Evolutionary conservation across 2,797 vertebrate genomes (phyloP).

Genomic region (Spinibarbus caldwelli): DNA sequence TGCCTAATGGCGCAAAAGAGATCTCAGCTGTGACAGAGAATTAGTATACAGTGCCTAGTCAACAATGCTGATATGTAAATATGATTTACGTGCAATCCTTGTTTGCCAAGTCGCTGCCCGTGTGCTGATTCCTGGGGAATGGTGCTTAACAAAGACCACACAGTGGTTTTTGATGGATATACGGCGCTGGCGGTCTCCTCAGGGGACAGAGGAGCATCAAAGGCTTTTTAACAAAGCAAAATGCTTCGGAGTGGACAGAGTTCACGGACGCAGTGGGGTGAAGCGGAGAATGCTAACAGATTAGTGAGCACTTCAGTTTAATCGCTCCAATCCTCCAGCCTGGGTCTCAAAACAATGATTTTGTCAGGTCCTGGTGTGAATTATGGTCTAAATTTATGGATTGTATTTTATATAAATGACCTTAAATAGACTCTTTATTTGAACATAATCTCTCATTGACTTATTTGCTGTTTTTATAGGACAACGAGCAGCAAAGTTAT

Average conservation of each 20-base stretch:
- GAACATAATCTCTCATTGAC: not conserved
- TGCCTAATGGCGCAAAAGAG: slow-evolving; percentile 60
- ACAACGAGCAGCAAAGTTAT: slow-evolving; percentile 93
- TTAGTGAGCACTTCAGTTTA: slow-evolving; percentile 34
- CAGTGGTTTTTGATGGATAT: slow-evolving; percentile 29
- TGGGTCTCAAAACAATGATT: slow-evolving; percentile 9
- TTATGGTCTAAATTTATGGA: not conserved
- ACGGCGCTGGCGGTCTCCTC: slow-evolving; percentile 21
- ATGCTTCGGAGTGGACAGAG: slow-evolving; percentile 15
- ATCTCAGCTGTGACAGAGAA: slow-evolving; percentile 60
- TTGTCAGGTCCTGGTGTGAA: not conserved
- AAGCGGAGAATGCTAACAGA: slow-evolving; percentile 23
- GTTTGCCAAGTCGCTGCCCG: slow-evolving; percentile 37
- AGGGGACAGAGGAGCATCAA: slow-evolving; percentile 23
- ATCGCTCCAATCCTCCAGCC: slow-evolving; percentile 5
- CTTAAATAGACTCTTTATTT: slow-evolving; percentile 1
- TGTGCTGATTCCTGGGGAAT: slow-evolving; percentile 17
- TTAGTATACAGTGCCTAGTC: slow-evolving; percentile 57
- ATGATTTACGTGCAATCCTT: slow-evolving; percentile 52
- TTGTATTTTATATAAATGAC: too few relatives aligned
- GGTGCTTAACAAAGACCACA: slow-evolving; percentile 34
- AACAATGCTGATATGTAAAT: slow-evolving; percentile 59
- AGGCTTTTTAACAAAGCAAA: slow-evolving; percentile 27
- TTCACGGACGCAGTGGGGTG: slow-evolving; percentile 4
- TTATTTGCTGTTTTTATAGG: slow-evolving; percentile 71